Percentiles rank a stretch among this genome's conserved stretches.
These are phyloP conservation scores for Pristiophorus japonicus DNA, from an alignment of 2,113 vertebrate genomes.

Conservation along the genomic window DNA sequence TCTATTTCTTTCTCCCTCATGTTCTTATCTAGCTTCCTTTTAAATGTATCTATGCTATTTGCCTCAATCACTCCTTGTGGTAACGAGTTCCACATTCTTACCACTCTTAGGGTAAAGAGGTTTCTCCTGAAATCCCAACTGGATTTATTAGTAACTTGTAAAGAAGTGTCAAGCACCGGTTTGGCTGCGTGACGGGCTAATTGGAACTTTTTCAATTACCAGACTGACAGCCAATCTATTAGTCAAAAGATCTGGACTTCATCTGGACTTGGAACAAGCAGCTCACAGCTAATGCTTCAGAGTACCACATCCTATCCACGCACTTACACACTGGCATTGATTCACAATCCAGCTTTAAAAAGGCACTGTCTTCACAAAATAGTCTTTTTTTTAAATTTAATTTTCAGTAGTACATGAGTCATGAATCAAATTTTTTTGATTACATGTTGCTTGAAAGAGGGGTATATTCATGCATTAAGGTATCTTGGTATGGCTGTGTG, in stretches of 20 bases:
- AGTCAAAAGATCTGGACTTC: background rate
- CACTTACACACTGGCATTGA: background rate
- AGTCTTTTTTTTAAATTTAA: background rate
- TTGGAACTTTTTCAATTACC: background rate
- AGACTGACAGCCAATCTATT: background rate
- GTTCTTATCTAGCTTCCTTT: too few species aligned
- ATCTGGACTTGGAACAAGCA: background rate
- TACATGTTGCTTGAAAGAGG: background rate
- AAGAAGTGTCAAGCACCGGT: background rate
- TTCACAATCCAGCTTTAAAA: too few species aligned
- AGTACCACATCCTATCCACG: background rate
- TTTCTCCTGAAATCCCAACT: background rate
- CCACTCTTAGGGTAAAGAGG: background rate
- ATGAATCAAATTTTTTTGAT: background rate
- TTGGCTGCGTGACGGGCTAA: background rate
- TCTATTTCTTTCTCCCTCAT: too few species aligned
- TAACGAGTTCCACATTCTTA: background rate
- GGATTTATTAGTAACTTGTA: background rate
- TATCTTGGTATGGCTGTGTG: background rate
- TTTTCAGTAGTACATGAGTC: background rate
- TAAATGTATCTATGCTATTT: too few species aligned
- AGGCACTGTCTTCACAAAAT: background rate
- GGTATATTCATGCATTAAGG: background rate
- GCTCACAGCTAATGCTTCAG: background rate
- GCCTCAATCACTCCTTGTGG: too few species aligned